Evolutionary conservation across 1,140 invertebrate species (phyloP).

Genomic region (Acyrthosiphon pisum): DNA sequence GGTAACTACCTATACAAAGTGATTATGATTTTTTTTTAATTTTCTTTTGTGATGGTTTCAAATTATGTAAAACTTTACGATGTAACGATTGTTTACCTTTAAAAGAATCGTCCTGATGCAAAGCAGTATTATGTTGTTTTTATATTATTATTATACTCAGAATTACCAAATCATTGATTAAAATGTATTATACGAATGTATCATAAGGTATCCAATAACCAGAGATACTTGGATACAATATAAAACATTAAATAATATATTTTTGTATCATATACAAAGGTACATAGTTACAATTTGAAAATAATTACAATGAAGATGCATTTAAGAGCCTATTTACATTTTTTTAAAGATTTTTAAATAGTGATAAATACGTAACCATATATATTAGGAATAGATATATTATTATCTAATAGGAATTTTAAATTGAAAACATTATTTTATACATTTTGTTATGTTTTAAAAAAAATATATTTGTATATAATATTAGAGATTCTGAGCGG

Average conservation of each 20-base stretch:
- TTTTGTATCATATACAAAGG: not conserved
- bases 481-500: no score
- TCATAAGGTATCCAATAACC: not conserved
- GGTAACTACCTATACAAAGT: no score
- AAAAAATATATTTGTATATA: no score
- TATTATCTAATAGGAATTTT: no score
- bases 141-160: not conserved
- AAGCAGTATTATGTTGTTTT: not conserved
- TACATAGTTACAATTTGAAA: not conserved
- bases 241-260: not conserved
- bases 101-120: no score
- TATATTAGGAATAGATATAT: no score
- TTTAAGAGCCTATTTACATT: not conserved
- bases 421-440: no score
- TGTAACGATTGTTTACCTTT: no score
- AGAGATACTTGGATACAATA: not conserved
- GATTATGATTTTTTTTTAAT: no score
- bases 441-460: no score
- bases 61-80: no score
- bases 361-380: not conserved
- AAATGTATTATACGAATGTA: not conserved
- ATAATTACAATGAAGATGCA: not conserved
- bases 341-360: not conserved
- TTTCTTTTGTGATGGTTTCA: no score
- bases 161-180: not conserved